These are phyloP conservation scores for Amphipyra berbera DNA, from an alignment of 2,888 invertebrate species.

Conservation along the genomic window DNA sequence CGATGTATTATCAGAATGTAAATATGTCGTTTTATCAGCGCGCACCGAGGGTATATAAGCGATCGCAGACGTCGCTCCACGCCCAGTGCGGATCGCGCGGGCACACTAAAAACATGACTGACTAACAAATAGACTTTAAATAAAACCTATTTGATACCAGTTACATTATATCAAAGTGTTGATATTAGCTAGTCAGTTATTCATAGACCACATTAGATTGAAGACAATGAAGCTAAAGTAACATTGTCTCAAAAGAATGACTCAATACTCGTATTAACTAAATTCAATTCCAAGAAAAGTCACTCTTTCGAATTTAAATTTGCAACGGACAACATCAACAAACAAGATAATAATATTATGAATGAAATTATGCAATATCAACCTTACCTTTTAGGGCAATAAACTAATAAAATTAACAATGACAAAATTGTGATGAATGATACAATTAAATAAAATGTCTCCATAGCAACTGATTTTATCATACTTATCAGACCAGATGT, in stretches of 20 bases:
- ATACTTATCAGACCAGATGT: conserved; percentile 24
- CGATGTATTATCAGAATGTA: conserved; percentile 58
- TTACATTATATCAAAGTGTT: conserved; percentile 12
- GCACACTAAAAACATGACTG: conserved; percentile 76
- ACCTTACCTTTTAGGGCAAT: conserved; percentile 27
- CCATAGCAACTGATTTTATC: conserved; percentile 38
- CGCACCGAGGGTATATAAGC: conserved; percentile 78
- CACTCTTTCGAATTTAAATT: conserved; percentile 16
- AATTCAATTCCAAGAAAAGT: conserved; percentile 21
- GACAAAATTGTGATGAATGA: conserved; percentile 4
- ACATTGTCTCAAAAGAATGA: conserved; percentile 22
- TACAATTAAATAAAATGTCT: conserved; percentile 4
- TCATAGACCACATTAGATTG: conserved; percentile 9
- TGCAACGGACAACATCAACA: conserved; percentile 8
- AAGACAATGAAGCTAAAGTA: conserved; percentile 15
- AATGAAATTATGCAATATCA: conserved; percentile 43
- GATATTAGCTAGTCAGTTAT: conserved; percentile 9
- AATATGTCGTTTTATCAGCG: conserved; percentile 61
- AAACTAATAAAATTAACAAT: conserved; percentile 24
- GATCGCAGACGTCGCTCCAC: conserved; percentile 44
- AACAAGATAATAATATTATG: conserved; percentile 11
- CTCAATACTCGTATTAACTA: conserved; percentile 16
- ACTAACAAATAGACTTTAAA: conserved; percentile 25
- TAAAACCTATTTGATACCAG: conserved; percentile 16
- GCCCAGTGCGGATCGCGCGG: conserved; percentile 88